A percentile compares a stretch with the other conserved stretches of the same genome.
These are phyloP conservation scores for Alviniconcha marisindica DNA, from an alignment of 1,140 invertebrate genomes.

Conservation along the genomic window DNA sequence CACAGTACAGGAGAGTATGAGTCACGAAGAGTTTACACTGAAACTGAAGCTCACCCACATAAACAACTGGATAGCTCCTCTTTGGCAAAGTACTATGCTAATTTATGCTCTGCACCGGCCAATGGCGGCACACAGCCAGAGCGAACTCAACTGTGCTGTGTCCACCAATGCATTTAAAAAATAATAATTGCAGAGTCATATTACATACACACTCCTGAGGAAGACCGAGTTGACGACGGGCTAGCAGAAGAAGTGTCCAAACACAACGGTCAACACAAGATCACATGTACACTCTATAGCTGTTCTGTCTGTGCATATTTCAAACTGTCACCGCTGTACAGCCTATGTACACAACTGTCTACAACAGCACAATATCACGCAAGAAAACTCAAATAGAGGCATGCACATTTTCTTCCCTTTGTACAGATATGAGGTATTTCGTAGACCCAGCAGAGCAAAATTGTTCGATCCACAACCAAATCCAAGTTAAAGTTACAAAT, in stretches of 20 bases:
- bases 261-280: neutral
- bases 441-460: slow-evolving; percentile 13
- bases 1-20: neutral
- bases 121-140: too few relatives aligned
- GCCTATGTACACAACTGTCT: neutral
- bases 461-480: neutral
- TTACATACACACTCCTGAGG: neutral
- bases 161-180: too few relatives aligned
- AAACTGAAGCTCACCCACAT: neutral
- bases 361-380: slow-evolving; percentile 28
- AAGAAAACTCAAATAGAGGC: slow-evolving; percentile 15
- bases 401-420: neutral
- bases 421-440: slow-evolving; percentile 35
- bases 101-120: too few relatives aligned
- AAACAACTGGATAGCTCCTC: neutral
- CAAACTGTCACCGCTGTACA: neutral
- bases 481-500: too few relatives aligned
- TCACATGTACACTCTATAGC: neutral
- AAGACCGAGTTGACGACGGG: neutral
- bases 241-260: neutral
- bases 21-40: neutral
- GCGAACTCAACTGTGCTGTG: neutral
- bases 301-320: neutral
- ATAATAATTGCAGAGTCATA: neutral
- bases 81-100: slow-evolving; percentile 6